Evolutionary conservation across 2,888 invertebrate species (phyloP).

Genomic region (Leptura quadrifasciata): DNA sequence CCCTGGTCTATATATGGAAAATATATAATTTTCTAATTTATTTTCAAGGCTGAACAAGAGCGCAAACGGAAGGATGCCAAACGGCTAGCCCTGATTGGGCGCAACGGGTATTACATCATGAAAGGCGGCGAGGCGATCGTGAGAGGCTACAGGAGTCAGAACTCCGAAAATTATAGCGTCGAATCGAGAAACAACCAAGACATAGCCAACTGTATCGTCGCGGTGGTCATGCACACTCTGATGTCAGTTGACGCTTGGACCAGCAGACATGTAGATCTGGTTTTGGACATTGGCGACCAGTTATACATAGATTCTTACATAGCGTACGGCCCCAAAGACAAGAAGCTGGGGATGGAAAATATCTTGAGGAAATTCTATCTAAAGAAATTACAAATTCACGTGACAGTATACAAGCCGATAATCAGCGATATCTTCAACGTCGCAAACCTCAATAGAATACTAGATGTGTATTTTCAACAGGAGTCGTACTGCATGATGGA

Average conservation of each 20-base stretch:
- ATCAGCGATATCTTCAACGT: slow-evolving; percentile 59
- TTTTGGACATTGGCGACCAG: slow-evolving; percentile 77
- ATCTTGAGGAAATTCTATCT: slow-evolving; percentile 77
- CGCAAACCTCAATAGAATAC: slow-evolving; percentile 65
- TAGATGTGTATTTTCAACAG: slow-evolving; percentile 78
- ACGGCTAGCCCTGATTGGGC: slow-evolving; percentile 70
- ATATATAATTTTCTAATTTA: neutral
- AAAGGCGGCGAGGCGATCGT: slow-evolving; percentile 73
- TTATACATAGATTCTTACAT: slow-evolving; percentile 79
- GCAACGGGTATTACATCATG: slow-evolving; percentile 62
- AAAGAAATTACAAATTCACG: slow-evolving; percentile 72
- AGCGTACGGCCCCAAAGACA: slow-evolving; percentile 75
- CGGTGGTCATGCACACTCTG: slow-evolving; percentile 75
- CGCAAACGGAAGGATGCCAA: slow-evolving; percentile 66
- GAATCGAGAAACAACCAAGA: slow-evolving; percentile 74
- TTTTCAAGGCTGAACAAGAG: slow-evolving; percentile 62
- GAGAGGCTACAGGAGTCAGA: slow-evolving; percentile 72
- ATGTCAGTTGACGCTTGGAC: slow-evolving; percentile 77
- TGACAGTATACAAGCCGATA: slow-evolving; percentile 67
- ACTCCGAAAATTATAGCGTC: slow-evolving; percentile 70
- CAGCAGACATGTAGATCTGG: slow-evolving; percentile 75
- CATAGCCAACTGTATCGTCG: slow-evolving; percentile 75
- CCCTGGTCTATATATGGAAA: too few species aligned
- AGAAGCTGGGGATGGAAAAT: slow-evolving; percentile 68
- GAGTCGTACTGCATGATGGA: slow-evolving; percentile 77